Conservation (phyloP, 2,113 vertebrate genomes). For the Spermophilus dauricus region DNA sequence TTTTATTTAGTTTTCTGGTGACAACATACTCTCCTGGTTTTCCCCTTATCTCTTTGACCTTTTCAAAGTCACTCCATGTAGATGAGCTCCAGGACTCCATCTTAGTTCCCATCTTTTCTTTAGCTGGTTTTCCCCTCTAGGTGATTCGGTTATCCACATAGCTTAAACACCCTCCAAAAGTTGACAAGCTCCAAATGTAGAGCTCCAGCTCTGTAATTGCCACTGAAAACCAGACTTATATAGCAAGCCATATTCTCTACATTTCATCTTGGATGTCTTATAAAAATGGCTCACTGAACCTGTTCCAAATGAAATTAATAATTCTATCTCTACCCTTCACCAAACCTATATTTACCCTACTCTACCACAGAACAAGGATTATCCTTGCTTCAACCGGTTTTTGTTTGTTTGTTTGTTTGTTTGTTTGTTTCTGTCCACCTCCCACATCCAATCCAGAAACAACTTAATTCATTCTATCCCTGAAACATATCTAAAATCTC, state of each 20-base stretch:
- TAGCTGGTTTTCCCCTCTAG: background rate
- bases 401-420: too few species aligned
- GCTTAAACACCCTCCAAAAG: background rate
- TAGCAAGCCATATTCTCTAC: conserved; percentile 23
- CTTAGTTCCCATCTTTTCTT: background rate
- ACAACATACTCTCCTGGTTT: background rate
- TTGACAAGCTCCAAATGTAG: background rate
- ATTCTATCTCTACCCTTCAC: background rate
- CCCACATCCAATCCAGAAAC: background rate
- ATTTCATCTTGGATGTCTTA: conserved; percentile 38
- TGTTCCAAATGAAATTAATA: conserved; percentile 9
- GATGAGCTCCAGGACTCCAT: background rate
- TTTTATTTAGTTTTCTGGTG: background rate
- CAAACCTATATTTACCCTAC: background rate
- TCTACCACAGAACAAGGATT: background rate
- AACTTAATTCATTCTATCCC: background rate
- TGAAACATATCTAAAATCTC: background rate
- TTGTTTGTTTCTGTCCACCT: background rate
- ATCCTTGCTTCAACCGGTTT: background rate
- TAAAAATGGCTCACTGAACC: background rate
- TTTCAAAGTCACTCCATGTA: background rate
- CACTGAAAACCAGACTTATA: background rate
- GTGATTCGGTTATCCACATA: background rate
- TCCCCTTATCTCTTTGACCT: background rate
- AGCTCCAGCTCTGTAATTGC: background rate